Evolutionary conservation across 2,888 invertebrate species (phyloP).

Genomic region (Timema podura): DNA sequence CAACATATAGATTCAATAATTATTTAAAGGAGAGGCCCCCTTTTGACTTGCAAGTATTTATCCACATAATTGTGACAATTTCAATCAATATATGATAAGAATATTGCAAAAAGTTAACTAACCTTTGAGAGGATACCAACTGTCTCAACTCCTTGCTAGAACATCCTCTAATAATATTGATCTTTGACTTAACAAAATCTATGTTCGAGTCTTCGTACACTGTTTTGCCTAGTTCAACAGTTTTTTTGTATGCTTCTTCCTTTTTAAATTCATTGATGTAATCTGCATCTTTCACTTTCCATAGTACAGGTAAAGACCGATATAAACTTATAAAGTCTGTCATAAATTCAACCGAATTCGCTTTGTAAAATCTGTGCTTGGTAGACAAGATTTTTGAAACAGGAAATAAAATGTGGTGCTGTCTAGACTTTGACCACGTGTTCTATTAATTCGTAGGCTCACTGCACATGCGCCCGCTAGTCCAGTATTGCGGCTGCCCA

Average conservation of each 20-base stretch:
- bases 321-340: not conserved
- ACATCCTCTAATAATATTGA: not conserved
- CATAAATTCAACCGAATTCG: not conserved
- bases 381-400: no score
- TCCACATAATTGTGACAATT: not conserved
- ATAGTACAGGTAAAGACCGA: not conserved
- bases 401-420: no score
- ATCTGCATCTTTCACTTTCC: not conserved
- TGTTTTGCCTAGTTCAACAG: not conserved
- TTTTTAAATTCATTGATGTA: not conserved
- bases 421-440: no score
- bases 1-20: not conserved
- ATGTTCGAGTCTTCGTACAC: not conserved
- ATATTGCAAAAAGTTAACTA: not conserved
- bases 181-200: not conserved
- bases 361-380: no score
- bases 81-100: not conserved
- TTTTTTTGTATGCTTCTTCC: not conserved
- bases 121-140: not conserved
- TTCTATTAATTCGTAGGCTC: no score
- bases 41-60: not conserved
- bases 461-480: no score
- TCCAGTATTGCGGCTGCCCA: no score
- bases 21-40: not conserved
- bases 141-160: not conserved